A percentile compares a stretch with the other conserved stretches of the same genome.
phyloP scores from a whole-genome alignment of 2,797 vertebrate species.

The Amblyopsis hoosieri region DNA sequence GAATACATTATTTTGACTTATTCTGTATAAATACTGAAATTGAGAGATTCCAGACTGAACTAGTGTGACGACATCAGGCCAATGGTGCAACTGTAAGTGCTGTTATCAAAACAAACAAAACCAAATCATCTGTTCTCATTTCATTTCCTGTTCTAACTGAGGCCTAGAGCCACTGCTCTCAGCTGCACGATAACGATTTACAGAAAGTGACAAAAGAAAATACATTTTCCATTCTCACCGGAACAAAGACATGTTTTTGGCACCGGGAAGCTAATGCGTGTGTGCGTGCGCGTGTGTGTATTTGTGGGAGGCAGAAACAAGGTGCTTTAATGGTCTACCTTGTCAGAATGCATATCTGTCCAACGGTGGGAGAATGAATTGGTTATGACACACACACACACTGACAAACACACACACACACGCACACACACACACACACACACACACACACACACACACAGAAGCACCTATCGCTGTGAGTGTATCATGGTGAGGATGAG shows the following conservation, averaged over 20 bases:
- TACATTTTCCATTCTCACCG: not conserved
- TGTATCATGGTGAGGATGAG: not conserved
- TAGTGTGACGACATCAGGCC: too few species aligned
- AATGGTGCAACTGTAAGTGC: too few species aligned
- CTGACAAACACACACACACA: slow-evolving; percentile 5
- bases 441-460: slow-evolving; percentile 18
- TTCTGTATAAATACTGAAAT: too few species aligned
- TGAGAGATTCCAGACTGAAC: too few species aligned
- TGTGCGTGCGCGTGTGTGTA: slow-evolving; percentile 11
- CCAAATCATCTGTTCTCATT: too few species aligned
- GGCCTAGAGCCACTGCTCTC: too few species aligned
- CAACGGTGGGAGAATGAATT: slow-evolving; percentile 10
- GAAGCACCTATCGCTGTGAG: not conserved
- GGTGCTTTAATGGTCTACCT: slow-evolving; percentile 49
- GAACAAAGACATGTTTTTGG: not conserved
- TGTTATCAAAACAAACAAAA: not conserved
- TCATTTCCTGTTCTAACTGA: too few species aligned
- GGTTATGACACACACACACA: slow-evolving; percentile 18
- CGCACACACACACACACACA: slow-evolving; percentile 16
- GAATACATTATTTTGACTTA: too few species aligned
- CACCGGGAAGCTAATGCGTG: not conserved
- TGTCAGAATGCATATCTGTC: slow-evolving; percentile 44
- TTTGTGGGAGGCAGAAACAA: slow-evolving; percentile 30
- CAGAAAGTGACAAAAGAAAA: not conserved
- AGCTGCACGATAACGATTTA: too few species aligned